Percentiles rank a stretch among this genome's conserved stretches.
Evolutionary conservation across 2,113 vertebrate genomes (phyloP).

Genomic region (Sceloporus tristichus): DNA sequence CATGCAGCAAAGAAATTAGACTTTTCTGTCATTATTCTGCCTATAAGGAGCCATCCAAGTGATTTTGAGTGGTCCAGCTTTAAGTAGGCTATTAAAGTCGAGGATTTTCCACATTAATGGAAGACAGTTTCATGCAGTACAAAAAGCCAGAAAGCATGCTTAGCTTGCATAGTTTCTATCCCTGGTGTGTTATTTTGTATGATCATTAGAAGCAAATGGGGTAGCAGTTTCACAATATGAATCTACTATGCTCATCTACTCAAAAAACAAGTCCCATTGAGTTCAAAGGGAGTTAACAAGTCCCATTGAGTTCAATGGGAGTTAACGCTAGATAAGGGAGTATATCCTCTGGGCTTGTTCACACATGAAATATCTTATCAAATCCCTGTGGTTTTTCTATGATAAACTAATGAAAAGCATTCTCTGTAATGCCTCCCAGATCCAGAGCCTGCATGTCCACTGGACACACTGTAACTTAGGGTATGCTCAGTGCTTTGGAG

Average conservation of each 20-base stretch:
- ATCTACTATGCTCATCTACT: not conserved
- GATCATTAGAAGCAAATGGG: not conserved
- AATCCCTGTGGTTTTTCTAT: not conserved
- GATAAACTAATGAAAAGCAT: not conserved
- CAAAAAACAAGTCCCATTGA: not conserved
- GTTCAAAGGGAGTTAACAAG: not conserved
- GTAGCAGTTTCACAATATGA: not conserved
- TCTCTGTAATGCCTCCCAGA: not conserved
- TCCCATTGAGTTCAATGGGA: not conserved
- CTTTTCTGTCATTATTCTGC: too few species aligned
- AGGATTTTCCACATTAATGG: constrained; percentile 40
- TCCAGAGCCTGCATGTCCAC: not conserved
- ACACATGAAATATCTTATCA: not conserved
- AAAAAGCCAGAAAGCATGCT: not conserved
- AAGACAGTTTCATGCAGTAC: constrained; percentile 31
- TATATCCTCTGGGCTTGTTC: not conserved
- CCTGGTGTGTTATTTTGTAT: not conserved
- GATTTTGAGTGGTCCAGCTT: too few species aligned
- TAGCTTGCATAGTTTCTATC: not conserved
- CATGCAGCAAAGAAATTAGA: too few species aligned
- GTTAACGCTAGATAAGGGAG: not conserved
- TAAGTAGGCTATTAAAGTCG: too few species aligned
- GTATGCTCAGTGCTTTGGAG: constrained; percentile 30
- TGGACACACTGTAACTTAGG: not conserved
- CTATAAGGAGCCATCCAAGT: too few species aligned